Evolutionary conservation across 2,113 vertebrate genomes (phyloP).

Genomic region (Antigone vipio): DNA sequence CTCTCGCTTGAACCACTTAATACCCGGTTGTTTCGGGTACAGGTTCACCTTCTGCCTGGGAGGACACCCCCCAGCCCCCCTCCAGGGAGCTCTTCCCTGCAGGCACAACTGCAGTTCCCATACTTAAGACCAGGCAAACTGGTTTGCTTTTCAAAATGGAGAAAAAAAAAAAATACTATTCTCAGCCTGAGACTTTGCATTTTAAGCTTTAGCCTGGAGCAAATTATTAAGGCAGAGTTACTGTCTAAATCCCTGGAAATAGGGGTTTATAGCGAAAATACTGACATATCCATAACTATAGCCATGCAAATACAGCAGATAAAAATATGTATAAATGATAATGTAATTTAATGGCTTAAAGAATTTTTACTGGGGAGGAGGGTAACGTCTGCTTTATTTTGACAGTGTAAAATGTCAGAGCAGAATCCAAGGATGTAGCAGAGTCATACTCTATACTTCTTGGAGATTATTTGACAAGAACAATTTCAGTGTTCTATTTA

Average conservation of each 20-base stretch:
- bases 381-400: slow-evolving; percentile 63
- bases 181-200: slow-evolving; percentile 63
- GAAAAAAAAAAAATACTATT: background rate
- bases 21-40: background rate
- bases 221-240: slow-evolving; percentile 68
- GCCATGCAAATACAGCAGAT: slow-evolving; percentile 66
- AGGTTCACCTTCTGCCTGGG: background rate
- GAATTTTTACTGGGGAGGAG: slow-evolving; percentile 60
- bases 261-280: slow-evolving; percentile 52
- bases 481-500: slow-evolving; percentile 72
- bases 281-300: slow-evolving; percentile 64
- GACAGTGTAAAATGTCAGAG: slow-evolving; percentile 62
- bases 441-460: slow-evolving; percentile 55
- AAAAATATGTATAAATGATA: slow-evolving; percentile 67
- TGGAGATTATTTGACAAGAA: slow-evolving; percentile 70
- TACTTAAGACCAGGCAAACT: slow-evolving; percentile 10
- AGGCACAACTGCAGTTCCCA: slow-evolving; percentile 1
- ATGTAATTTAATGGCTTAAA: slow-evolving; percentile 69
- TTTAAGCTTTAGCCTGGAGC: slow-evolving; percentile 69
- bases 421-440: slow-evolving; percentile 43
- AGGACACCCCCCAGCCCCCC: background rate
- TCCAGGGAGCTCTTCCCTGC: slow-evolving; percentile 1
- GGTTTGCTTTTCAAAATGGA: slow-evolving; percentile 58
- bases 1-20: background rate
- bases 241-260: slow-evolving; percentile 61